phyloP scores from a whole-genome alignment of 1,140 invertebrate genomes.

The Leptopilina clavipes region DNA sequence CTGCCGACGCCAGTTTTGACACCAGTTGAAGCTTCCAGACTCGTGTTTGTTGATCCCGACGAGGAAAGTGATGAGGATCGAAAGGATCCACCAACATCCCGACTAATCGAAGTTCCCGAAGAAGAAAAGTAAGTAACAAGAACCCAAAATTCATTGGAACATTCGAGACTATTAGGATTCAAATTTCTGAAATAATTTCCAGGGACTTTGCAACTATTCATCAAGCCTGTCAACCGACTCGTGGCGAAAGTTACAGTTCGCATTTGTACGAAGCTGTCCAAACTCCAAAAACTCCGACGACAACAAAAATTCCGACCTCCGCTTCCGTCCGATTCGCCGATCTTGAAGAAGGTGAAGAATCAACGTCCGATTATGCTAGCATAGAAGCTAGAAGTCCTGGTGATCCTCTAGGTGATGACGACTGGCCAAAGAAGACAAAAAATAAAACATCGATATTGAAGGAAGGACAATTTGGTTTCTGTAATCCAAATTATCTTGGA shows the following conservation, averaged over 20 bases:
- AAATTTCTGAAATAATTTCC: conserved; percentile 16
- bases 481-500: conserved; percentile 84
- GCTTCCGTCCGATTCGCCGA: conserved; percentile 79
- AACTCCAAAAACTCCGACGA: conserved; percentile 77
- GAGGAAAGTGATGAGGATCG: conserved; percentile 79
- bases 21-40: conserved; percentile 80
- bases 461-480: conserved; percentile 79
- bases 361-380: conserved; percentile 86
- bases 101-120: conserved; percentile 70
- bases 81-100: conserved; percentile 64
- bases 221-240: conserved; percentile 73
- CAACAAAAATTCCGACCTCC: conserved; percentile 79
- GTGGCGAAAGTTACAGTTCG: conserved; percentile 78
- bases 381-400: conserved; percentile 79
- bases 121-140: conserved; percentile 66
- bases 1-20: conserved; percentile 81
- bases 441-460: conserved; percentile 67
- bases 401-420: conserved; percentile 73
- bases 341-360: conserved; percentile 79
- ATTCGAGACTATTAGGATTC: no score
- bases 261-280: conserved; percentile 76
- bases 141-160: no score
- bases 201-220: conserved; percentile 71
- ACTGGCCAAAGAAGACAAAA: conserved; percentile 71
- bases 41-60: conserved; percentile 83